A percentile compares a stretch with the other conserved stretches of the same genome.
Conservation (phyloP, 1,140 invertebrate genomes). For the Danaus melanippus region DNA sequence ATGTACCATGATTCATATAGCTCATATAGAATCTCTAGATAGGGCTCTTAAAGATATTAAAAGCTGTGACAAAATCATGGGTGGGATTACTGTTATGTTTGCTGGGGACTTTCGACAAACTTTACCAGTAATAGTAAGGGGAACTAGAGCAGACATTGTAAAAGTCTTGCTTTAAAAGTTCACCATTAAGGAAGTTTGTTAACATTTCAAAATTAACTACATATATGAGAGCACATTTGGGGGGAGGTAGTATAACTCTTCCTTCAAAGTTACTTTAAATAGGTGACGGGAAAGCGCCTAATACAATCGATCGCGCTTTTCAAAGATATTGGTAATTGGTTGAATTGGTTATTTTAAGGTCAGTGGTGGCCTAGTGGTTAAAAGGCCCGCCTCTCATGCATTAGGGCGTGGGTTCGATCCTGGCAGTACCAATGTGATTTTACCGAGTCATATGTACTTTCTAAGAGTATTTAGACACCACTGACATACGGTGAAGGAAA, state of each 20-base stretch:
- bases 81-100: slow-evolving; percentile 31
- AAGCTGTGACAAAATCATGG: slow-evolving; percentile 22
- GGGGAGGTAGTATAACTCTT: no score
- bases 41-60: slow-evolving; percentile 25
- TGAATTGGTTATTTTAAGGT: no score
- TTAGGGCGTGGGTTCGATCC: no score
- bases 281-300: slow-evolving; percentile 17
- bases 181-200: slow-evolving; percentile 19
- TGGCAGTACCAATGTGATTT: no score
- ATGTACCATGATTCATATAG: slow-evolving; percentile 28
- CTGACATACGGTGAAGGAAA: no score
- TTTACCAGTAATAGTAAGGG: slow-evolving; percentile 23
- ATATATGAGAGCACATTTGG: slow-evolving; percentile 19
- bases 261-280: slow-evolving; percentile 3
- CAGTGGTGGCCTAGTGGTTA: no score
- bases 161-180: no score
- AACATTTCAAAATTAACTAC: slow-evolving; percentile 21
- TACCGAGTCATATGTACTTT: no score
- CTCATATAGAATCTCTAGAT: slow-evolving; percentile 27
- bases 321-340: no score
- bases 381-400: no score
- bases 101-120: slow-evolving; percentile 22
- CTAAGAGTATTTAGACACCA: no score
- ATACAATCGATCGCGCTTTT: no score
- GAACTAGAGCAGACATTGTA: slow-evolving; percentile 3